A percentile compares a stretch with the other conserved stretches of the same genome.
Evolutionary conservation across 2,888 invertebrate species (phyloP).

Genomic region (Brachyptera putata): DNA sequence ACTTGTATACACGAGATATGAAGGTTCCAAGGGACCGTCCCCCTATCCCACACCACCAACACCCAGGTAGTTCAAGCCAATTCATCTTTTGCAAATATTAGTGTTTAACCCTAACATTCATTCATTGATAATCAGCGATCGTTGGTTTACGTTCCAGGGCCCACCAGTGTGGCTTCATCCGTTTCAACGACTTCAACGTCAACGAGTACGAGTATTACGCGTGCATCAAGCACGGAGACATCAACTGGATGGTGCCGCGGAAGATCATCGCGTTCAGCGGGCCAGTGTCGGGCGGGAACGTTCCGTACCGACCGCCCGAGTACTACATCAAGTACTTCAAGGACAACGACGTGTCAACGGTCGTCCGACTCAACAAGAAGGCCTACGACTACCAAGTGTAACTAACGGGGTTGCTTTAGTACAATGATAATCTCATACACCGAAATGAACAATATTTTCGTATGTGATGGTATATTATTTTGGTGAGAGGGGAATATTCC

Average conservation of each 20-base stretch:
- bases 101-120: too few relatives aligned
- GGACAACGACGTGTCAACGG: conserved; percentile 71
- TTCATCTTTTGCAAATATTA: too few relatives aligned
- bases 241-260: conserved; percentile 74
- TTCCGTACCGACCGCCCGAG: conserved; percentile 61
- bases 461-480: too few relatives aligned
- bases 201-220: conserved; percentile 79
- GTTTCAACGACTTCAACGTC: conserved; percentile 77
- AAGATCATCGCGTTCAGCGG: conserved; percentile 85
- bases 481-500: too few relatives aligned
- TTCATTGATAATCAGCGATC: too few relatives aligned
- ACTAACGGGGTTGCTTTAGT: too few relatives aligned
- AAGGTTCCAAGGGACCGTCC: too few relatives aligned
- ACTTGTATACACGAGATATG: too few relatives aligned
- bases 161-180: conserved; percentile 66
- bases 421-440: neutral
- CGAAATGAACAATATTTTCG: neutral
- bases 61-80: too few relatives aligned
- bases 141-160: too few relatives aligned
- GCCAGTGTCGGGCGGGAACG: conserved; percentile 58
- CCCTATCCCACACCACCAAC: too few relatives aligned
- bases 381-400: too few relatives aligned
- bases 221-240: conserved; percentile 78
- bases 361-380: conserved; percentile 80
- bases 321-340: conserved; percentile 83